A percentile compares a stretch with the other conserved stretches of the same genome.
These are phyloP conservation scores for Tenodera sinensis DNA, from an alignment of 2,888 invertebrate genomes.

Conservation along the genomic window DNA sequence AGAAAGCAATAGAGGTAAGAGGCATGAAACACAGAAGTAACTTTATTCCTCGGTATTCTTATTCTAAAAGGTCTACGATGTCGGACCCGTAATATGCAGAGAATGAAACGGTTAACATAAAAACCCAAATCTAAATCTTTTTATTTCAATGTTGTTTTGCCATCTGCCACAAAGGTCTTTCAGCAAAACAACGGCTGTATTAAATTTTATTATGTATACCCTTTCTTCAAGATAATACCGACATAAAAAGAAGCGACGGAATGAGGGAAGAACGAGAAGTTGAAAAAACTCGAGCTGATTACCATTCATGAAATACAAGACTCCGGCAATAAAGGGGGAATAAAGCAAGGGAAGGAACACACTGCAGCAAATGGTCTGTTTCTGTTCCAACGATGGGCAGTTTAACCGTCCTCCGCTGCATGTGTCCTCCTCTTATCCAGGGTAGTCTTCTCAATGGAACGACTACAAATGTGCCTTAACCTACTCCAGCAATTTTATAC, in stretches of 20 bases:
- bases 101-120: not conserved
- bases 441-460: not conserved
- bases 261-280: not conserved
- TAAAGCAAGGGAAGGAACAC: not conserved
- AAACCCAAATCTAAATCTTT: not conserved
- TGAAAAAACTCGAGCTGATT: not conserved
- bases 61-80: too few relatives aligned
- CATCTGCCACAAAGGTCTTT: not conserved
- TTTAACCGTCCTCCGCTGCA: not conserved
- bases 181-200: not conserved
- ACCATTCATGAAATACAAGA: not conserved
- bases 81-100: not conserved
- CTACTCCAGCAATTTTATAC: too few relatives aligned
- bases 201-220: not conserved
- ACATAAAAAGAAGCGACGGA: not conserved
- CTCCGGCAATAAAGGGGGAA: not conserved
- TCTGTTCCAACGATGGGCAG: not conserved
- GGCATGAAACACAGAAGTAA: too few relatives aligned
- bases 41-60: too few relatives aligned
- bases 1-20: too few relatives aligned
- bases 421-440: not conserved
- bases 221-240: not conserved
- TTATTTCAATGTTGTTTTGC: not conserved
- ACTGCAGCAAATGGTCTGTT: not conserved
- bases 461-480: not conserved